Evolutionary conservation across 2,888 invertebrate genomes (phyloP).

Genomic region (Torymus aiolomorphi): DNA sequence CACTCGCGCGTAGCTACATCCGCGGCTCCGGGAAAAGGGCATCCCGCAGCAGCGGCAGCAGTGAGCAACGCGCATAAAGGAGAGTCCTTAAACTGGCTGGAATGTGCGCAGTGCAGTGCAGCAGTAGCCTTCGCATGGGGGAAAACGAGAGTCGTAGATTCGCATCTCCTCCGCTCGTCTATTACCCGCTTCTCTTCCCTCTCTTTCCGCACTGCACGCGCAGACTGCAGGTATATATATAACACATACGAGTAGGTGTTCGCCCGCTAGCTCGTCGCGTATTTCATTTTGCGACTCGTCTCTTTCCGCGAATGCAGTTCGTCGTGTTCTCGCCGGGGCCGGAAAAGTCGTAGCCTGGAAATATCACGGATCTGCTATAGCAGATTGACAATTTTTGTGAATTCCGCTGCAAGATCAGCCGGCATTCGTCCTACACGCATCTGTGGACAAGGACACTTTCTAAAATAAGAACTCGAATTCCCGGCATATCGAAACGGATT

Average conservation of each 20-base stretch:
- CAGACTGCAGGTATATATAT: no score
- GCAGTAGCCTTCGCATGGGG: background rate
- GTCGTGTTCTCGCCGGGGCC: background rate
- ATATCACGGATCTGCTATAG: no score
- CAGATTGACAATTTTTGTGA: no score
- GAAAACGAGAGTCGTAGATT: conserved; percentile 49
- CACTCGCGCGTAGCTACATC: no score
- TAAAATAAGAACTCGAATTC: conserved; percentile 32
- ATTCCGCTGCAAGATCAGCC: no score
- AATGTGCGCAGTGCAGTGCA: conserved; percentile 20
- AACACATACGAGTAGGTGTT: background rate
- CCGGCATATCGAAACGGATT: background rate
- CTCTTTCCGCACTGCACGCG: background rate
- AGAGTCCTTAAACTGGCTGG: conserved; percentile 46
- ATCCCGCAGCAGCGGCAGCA: background rate
- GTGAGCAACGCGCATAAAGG: conserved; percentile 22
- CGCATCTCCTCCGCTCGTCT: conserved; percentile 43
- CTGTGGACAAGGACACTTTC: conserved; percentile 39
- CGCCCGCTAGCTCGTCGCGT: background rate
- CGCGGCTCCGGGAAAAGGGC: conserved; percentile 31
- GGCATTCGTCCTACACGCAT: conserved; percentile 19
- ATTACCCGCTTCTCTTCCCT: conserved; percentile 38
- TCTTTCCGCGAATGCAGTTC: background rate
- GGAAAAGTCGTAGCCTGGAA: no score
- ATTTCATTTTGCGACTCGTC: background rate